phyloP scores from a whole-genome alignment of 2,113 vertebrate species.

The Tichodroma muraria region DNA sequence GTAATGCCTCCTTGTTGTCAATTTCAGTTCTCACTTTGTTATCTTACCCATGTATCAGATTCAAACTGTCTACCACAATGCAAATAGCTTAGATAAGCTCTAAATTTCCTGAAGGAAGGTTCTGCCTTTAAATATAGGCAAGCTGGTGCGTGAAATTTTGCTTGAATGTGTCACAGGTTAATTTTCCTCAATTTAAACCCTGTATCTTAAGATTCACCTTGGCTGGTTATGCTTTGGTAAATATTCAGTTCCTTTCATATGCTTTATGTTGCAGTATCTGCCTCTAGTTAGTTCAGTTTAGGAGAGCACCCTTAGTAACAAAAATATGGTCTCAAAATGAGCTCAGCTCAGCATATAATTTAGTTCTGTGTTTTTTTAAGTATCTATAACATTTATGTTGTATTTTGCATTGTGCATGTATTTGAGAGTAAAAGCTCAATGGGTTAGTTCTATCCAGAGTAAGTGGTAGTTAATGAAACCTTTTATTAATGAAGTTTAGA shows the following conservation, averaged over 20 bases:
- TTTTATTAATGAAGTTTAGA: slow-evolving; percentile 66
- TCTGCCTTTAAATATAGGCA: background rate
- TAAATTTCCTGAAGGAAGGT: background rate
- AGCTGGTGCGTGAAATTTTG: background rate
- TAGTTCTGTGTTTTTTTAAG: background rate
- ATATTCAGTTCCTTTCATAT: background rate
- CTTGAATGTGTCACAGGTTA: background rate
- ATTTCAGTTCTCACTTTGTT: background rate
- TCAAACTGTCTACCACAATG: background rate
- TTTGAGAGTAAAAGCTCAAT: background rate
- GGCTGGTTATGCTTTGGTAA: background rate
- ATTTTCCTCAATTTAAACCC: background rate
- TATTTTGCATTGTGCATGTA: background rate
- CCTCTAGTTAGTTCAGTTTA: background rate
- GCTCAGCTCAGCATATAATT: background rate
- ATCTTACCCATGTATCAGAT: background rate
- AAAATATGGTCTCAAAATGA: background rate
- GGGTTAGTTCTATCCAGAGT: background rate
- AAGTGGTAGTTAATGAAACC: slow-evolving; percentile 55
- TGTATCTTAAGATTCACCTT: background rate
- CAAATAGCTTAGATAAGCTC: background rate
- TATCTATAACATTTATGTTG: background rate
- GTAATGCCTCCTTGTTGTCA: background rate
- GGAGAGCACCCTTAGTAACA: background rate
- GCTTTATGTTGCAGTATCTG: background rate